Percentiles rank a stretch among this genome's conserved stretches.
phyloP scores from a whole-genome alignment of 2,888 invertebrate genomes.

The Scaptomyza tumidula region DNA sequence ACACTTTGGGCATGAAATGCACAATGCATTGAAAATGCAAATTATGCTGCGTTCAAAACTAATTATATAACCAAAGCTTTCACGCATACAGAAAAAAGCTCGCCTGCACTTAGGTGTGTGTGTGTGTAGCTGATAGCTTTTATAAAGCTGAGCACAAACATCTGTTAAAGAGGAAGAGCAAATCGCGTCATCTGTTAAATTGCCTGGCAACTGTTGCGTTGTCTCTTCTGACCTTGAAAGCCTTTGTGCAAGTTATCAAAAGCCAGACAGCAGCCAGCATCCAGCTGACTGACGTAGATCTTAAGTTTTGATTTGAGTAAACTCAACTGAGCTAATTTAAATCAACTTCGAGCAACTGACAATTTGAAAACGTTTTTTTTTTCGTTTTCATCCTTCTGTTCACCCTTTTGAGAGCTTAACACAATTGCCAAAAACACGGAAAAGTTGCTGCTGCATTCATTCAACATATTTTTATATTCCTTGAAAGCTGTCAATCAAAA shows the following conservation, averaged over 20 bases:
- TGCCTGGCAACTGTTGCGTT: constrained; percentile 41
- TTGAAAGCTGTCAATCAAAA: constrained; percentile 71
- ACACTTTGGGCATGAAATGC: constrained; percentile 42
- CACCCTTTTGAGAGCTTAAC: constrained; percentile 14
- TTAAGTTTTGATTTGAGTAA: constrained; percentile 60
- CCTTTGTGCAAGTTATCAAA: constrained; percentile 4
- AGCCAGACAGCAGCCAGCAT: constrained; percentile 21
- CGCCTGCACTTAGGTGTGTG: background rate
- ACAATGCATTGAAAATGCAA: constrained; percentile 30
- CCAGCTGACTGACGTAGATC: constrained; percentile 38
- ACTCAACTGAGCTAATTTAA: constrained; percentile 71
- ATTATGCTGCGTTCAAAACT: constrained; percentile 10
- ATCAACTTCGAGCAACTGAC: constrained; percentile 76
- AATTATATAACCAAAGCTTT: constrained; percentile 1
- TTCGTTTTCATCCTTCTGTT: background rate
- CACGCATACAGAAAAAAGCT: constrained; percentile 13
- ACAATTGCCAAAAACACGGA: constrained; percentile 63
- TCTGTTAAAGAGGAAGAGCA: background rate
- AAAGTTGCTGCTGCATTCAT: constrained; percentile 45
- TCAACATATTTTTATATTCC: constrained; percentile 14
- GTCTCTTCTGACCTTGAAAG: constrained; percentile 51
- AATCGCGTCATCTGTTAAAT: constrained; percentile 4
- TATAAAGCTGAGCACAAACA: constrained; percentile 12
- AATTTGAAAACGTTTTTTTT: constrained; percentile 44
- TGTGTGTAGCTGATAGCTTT: background rate